Evolutionary conservation across 2,113 vertebrate genomes (phyloP).

Genomic region (Ploceus nigricollis): DNA sequence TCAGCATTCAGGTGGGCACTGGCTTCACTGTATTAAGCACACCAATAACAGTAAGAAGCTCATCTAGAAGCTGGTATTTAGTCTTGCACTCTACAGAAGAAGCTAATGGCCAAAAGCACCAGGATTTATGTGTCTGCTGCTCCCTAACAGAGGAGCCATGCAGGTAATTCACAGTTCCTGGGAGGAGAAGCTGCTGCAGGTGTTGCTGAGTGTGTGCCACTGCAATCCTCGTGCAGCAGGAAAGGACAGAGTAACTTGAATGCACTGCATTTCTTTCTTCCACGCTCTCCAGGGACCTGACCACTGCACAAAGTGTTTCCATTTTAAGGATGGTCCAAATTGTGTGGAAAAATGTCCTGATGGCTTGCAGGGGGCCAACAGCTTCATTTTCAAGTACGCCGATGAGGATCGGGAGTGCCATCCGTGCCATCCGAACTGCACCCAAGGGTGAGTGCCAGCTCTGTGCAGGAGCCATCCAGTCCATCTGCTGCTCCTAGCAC

Average conservation of each 20-base stretch:
- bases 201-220: not conserved
- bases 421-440: conserved; percentile 94
- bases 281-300: conserved; percentile 82
- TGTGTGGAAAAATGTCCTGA: conserved; percentile 97
- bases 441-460: conserved; percentile 85
- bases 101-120: not conserved
- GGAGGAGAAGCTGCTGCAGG: not conserved
- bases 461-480: not conserved
- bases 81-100: not conserved
- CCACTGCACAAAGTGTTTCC: conserved; percentile 90
- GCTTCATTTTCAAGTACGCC: conserved; percentile 97
- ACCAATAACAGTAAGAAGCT: not conserved
- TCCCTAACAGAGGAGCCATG: not conserved
- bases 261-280: not conserved
- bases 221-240: not conserved
- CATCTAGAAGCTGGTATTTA: not conserved
- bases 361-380: conserved; percentile 90
- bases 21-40: not conserved
- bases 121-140: not conserved
- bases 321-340: conserved; percentile 96
- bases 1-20: fast-evolving
- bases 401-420: conserved; percentile 93
- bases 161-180: not conserved
- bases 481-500: fast-evolving
- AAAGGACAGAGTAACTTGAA: not conserved